Base-by-base conservation (phyloP, 2,113 vertebrate species). In the Cephalopholis sonnerati region DNA sequence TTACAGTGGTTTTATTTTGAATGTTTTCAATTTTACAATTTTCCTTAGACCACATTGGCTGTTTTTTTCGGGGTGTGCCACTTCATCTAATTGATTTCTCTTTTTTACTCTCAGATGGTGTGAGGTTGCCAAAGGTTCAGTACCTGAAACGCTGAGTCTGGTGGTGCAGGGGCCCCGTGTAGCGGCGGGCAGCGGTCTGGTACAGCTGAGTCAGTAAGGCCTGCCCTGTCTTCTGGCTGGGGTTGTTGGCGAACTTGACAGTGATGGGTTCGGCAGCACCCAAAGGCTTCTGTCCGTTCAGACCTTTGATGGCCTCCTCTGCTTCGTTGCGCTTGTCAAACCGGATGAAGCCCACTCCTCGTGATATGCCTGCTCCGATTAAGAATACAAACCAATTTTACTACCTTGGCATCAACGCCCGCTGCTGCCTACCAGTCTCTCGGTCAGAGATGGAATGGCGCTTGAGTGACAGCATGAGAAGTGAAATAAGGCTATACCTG, bases 311-410 rank as follows among this genome's bases (percentile, higher is more conserved):
- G 85, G 98, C 98, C 91, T 99, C 98, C 89, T 99, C 98, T 0
- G 98, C 98, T 92, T 99, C 98, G 53, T 98, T 98, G 39, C 98
- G 96, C 91, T 99, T 99, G 95, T 99, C 98, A 32, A 99, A 99
- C 86, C 98, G 97, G 93, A 99, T 99, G 94, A 99, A 99, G 2
- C 98, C 98, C 85, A 98, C 98, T 46, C 98, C 98, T 80, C 98
- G 96, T 39, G 97, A 99, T 93, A 98, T 96, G 46, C 98, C 98
- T 98, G 96, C 80, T 80, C 46, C 86, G 70, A 78, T 18, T 89
- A 85, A 93, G 63, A 93, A 91, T 41, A 88, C 77, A 71, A 12
- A 68, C 54, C 24, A 83, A 91, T 84, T 77, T 90, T 89, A 93
- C 82, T 83, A 92, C 83, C 87, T 88, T 89, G 79, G 81, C 84